Percentiles rank a stretch among this genome's conserved stretches.
These are phyloP conservation scores for Telmatherina bonti DNA, from an alignment of 2,797 vertebrate genomes.

Conservation along the genomic window DNA sequence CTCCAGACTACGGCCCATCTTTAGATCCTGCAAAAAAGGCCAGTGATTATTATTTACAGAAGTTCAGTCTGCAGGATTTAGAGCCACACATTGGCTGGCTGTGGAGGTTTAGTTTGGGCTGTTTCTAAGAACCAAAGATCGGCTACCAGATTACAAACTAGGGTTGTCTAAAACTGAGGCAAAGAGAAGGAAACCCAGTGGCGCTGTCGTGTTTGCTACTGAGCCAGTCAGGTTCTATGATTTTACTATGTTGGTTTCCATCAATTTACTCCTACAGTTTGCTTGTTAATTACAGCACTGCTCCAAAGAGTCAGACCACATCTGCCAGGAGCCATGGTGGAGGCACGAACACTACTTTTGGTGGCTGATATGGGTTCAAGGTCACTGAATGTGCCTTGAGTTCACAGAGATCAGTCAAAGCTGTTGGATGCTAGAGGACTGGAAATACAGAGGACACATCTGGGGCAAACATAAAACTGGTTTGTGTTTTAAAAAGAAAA, in stretches of 20 bases:
- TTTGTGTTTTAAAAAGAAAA: background rate
- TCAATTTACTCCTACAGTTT: conserved; percentile 16
- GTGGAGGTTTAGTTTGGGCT: conserved; percentile 18
- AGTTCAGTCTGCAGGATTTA: background rate
- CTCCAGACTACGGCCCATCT: background rate
- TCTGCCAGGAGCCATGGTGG: conserved; percentile 4
- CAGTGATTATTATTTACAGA: background rate
- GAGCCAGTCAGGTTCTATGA: background rate
- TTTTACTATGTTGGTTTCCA: conserved; percentile 10
- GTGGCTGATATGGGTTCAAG: conserved; percentile 14
- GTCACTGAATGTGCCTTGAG: conserved; percentile 1
- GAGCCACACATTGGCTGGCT: conserved; percentile 11
- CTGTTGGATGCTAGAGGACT: conserved; percentile 1
- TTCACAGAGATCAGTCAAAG: conserved; percentile 16
- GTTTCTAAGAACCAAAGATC: conserved; percentile 6
- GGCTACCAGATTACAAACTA: conserved; percentile 29
- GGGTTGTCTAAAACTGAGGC: conserved; percentile 6
- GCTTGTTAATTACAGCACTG: conserved; percentile 30
- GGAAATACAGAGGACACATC: background rate
- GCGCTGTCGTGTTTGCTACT: conserved; percentile 15
- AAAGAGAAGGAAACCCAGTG: conserved; percentile 14
- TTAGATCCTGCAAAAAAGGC: background rate
- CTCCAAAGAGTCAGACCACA: conserved; percentile 22
- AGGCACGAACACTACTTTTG: conserved; percentile 12
- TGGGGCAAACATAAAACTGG: background rate